A percentile compares a stretch with the other conserved stretches of the same genome.
phyloP scores from a whole-genome alignment of 2,113 vertebrate species.

The Stigmatopora argus region DNA sequence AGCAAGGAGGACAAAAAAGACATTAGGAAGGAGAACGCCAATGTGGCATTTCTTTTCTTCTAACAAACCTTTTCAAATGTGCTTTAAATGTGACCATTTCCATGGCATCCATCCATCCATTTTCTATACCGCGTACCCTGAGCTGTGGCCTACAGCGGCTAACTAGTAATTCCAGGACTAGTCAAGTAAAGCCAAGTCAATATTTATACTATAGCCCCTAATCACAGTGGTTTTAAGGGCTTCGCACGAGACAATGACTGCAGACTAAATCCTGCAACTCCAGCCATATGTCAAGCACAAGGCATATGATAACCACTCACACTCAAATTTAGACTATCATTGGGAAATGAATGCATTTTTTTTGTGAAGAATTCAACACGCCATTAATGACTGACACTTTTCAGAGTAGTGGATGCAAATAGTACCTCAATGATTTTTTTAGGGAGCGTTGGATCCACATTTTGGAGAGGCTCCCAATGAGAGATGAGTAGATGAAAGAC shows the following conservation, averaged over 20 bases:
- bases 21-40: background rate
- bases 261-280: too few species aligned
- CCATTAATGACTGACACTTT: background rate
- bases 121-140: background rate
- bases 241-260: too few species aligned
- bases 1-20: slow-evolving; percentile 46
- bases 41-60: background rate
- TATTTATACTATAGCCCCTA: too few species aligned
- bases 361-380: background rate
- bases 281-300: background rate
- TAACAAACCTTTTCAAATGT: background rate
- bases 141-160: background rate
- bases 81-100: background rate
- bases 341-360: background rate
- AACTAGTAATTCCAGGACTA: background rate
- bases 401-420: background rate
- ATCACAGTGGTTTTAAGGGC: too few species aligned
- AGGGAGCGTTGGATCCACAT: slow-evolving; percentile 78
- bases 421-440: slow-evolving; percentile 91
- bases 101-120: background rate
- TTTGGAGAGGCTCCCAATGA: slow-evolving; percentile 89
- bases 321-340: background rate
- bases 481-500: slow-evolving; percentile 88
- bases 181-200: background rate
- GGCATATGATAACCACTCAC: too few species aligned